These are phyloP conservation scores for Bradysia coprophila DNA, from an alignment of 1,140 invertebrate species.

Conservation along the genomic window DNA sequence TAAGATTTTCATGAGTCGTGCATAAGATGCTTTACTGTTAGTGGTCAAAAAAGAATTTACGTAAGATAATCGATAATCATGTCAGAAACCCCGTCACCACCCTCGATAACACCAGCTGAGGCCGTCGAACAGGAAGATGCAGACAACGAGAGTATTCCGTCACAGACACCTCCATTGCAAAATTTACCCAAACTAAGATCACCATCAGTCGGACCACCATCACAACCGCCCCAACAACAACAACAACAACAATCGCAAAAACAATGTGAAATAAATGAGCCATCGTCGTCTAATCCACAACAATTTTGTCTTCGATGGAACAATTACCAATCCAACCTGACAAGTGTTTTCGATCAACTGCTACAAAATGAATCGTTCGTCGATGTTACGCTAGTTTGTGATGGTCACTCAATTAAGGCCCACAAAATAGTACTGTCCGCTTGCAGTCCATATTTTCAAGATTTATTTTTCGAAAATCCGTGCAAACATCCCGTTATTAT, in stretches of 20 bases:
- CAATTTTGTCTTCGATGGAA: slow-evolving; percentile 82
- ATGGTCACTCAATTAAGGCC: slow-evolving; percentile 76
- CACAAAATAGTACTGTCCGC: slow-evolving; percentile 87
- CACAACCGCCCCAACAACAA: too few relatives aligned
- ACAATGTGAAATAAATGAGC: slow-evolving; percentile 5
- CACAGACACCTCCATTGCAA: too few relatives aligned
- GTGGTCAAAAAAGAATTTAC: too few relatives aligned
- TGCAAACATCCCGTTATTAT: slow-evolving; percentile 83
- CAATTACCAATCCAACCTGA: slow-evolving; percentile 81
- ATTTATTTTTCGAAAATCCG: slow-evolving; percentile 77
- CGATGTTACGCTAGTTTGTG: slow-evolving; percentile 80
- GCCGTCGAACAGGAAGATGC: too few relatives aligned
- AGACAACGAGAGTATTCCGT: too few relatives aligned
- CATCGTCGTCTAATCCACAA: slow-evolving; percentile 19
- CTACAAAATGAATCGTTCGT: slow-evolving; percentile 80
- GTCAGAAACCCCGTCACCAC: too few relatives aligned
- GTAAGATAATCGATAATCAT: too few relatives aligned
- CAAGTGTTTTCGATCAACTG: slow-evolving; percentile 81
- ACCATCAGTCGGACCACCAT: neutral
- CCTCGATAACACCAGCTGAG: too few relatives aligned
- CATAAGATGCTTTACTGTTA: too few relatives aligned
- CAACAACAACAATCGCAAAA: slow-evolving; percentile 1
- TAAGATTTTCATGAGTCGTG: too few relatives aligned
- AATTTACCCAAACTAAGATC: too few relatives aligned
- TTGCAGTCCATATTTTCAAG: slow-evolving; percentile 82